Evolutionary conservation across 2,888 invertebrate species (phyloP), one percentile per base, ranked within the genome.

Genomic region (Caenorhabditis sp.): DNA sequence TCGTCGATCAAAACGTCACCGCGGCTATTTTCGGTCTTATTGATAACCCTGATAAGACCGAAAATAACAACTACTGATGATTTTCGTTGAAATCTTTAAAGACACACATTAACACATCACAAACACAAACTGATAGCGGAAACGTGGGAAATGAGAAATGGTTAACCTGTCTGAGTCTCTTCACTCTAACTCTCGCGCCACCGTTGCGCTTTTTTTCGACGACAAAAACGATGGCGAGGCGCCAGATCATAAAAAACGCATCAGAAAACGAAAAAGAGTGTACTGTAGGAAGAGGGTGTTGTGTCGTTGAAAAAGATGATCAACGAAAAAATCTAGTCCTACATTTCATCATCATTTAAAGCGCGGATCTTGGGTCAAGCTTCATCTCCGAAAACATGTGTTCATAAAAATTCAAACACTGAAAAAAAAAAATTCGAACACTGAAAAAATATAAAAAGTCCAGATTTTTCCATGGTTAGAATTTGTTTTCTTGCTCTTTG

Each of bases 1-100:
- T 43, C 2, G 43, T 43, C 12, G 43, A 43, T 43, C 43, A 43
- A 43, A 43, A 43, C 43, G 12, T 43, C 14, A 43, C 43, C 17
- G 14, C 17, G 5, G 17, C 43, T 43, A 43, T 43, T 43, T 43
- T 43, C 14, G 43, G 43, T 43, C 43, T 43, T 43, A 2, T 43
- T 31, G 31, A 31, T 31, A 31, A 31, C 31, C n/a, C 31, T 31
- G 31, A 31, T 31, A 31, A 31, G 5, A 10, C 5, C 17, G 43
- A 43, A 17, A 43, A 43, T 10, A 43, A 43, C 17, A 43, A 17
- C 5, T 36, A 10, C 5, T 36, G 36, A 36, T 36, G 10, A 36
- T 36, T 36, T 43, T 43, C 43, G 43, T 43, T 43, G 43, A 43
- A 43, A 43, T 43, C 43, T 43, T 43, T 43, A 43, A 43, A 43